phyloP scores from a whole-genome alignment of 2,888 invertebrate genomes.

The Coenonympha arcania region DNA sequence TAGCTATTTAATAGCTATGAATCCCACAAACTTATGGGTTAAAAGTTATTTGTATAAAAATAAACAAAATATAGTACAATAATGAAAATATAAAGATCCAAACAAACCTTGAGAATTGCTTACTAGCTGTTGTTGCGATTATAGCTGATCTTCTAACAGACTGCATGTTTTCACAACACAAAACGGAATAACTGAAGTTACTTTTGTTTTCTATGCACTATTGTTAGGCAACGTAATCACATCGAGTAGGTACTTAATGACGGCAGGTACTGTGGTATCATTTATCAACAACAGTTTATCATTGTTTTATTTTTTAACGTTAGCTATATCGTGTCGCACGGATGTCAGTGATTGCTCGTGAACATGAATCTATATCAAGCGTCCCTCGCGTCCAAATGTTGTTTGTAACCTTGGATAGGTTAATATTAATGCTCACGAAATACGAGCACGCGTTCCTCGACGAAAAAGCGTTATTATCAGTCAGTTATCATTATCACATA shows the following conservation, averaged over 20 bases:
- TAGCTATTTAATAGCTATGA: no score
- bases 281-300: neutral
- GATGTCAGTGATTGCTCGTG: neutral
- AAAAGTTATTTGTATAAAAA: no score
- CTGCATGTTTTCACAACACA: constrained; percentile 12
- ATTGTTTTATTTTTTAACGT: neutral
- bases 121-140: neutral
- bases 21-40: no score
- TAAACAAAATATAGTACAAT: neutral
- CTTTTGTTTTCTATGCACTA: neutral
- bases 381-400: no score
- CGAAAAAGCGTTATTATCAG: no score
- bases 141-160: constrained; percentile 13
- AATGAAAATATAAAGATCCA: neutral
- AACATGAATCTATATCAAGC: neutral
- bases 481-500: no score
- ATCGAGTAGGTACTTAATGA: neutral
- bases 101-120: constrained; percentile 16
- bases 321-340: neutral
- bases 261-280: neutral
- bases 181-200: neutral
- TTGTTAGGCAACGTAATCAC: neutral
- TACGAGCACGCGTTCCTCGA: no score
- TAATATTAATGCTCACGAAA: no score
- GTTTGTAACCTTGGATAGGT: no score